Evolutionary conservation across 1,140 invertebrate genomes (phyloP).

Genomic region (Scaptomyza montana): DNA sequence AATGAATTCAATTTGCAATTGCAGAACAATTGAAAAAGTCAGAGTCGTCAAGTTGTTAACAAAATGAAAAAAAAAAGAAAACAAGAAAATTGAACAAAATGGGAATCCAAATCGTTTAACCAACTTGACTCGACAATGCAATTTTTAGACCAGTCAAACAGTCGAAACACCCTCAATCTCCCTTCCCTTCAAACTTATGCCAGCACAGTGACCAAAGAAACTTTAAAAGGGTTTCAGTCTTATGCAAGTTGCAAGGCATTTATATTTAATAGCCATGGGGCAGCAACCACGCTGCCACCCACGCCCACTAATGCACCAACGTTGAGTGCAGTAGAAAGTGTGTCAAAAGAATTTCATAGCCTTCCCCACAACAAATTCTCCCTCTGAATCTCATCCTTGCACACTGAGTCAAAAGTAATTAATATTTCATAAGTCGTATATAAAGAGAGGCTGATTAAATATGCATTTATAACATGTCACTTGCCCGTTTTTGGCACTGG

Average conservation of each 20-base stretch:
- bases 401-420: background rate
- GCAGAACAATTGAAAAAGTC: constrained; percentile 35
- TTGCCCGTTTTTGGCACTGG: too few species aligned
- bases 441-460: too few species aligned
- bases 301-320: background rate
- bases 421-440: too few species aligned
- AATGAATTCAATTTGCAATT: constrained; percentile 45
- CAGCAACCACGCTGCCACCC: background rate
- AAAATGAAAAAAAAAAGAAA: constrained; percentile 26
- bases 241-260: constrained; percentile 50
- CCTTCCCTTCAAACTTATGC: too few species aligned
- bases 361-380: background rate
- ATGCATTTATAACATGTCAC: too few species aligned
- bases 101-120: constrained; percentile 27
- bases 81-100: constrained; percentile 1
- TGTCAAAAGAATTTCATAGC: constrained; percentile 27
- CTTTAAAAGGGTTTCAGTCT: constrained; percentile 32
- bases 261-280: constrained; percentile 4
- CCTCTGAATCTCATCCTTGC: too few species aligned
- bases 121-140: constrained; percentile 19
- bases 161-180: background rate
- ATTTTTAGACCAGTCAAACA: background rate
- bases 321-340: constrained; percentile 23
- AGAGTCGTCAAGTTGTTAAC: constrained; percentile 18
- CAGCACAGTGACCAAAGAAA: background rate